Evolutionary conservation across 1,140 invertebrate species (phyloP).

Genomic region (Harlomillsia oculata): DNA sequence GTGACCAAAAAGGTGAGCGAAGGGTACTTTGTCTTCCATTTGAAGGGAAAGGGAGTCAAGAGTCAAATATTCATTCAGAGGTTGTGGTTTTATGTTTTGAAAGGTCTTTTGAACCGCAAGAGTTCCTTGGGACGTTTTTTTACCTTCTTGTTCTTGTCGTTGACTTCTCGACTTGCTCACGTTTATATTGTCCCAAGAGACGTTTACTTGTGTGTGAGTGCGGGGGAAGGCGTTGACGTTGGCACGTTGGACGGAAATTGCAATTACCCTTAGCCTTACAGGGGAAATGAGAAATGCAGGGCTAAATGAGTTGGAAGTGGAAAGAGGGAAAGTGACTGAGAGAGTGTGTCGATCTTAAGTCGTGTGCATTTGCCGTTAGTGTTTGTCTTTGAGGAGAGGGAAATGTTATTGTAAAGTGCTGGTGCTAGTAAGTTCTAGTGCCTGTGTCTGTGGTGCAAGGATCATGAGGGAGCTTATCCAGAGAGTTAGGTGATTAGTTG

Average conservation of each 20-base stretch:
- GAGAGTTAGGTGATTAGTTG: constrained; percentile 9
- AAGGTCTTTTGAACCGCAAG: too few species aligned
- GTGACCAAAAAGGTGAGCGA: too few species aligned
- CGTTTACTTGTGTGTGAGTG: too few species aligned
- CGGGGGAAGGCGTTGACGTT: not conserved
- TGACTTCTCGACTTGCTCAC: too few species aligned
- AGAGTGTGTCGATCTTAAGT: not conserved
- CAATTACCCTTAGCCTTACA: constrained; percentile 5
- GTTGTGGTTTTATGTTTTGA: too few species aligned
- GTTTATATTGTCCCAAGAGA: too few species aligned
- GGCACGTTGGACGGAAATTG: constrained; percentile 6
- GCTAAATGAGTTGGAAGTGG: constrained; percentile 1
- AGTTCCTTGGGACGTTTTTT: too few species aligned
- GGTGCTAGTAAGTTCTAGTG: too few species aligned
- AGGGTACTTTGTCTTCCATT: too few species aligned
- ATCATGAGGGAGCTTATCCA: constrained; percentile 3
- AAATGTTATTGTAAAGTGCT: constrained; percentile 11
- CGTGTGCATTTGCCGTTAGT: not conserved
- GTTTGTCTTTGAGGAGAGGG: not conserved
- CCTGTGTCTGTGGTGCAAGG: constrained; percentile 4
- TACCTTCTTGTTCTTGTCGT: too few species aligned
- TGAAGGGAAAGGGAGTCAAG: too few species aligned
- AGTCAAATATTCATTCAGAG: too few species aligned
- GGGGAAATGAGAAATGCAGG: constrained; percentile 3
- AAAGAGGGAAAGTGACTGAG: not conserved